Evolutionary conservation across 2,797 vertebrate species (phyloP).

Genomic region (Halcyon chelicuti): DNA sequence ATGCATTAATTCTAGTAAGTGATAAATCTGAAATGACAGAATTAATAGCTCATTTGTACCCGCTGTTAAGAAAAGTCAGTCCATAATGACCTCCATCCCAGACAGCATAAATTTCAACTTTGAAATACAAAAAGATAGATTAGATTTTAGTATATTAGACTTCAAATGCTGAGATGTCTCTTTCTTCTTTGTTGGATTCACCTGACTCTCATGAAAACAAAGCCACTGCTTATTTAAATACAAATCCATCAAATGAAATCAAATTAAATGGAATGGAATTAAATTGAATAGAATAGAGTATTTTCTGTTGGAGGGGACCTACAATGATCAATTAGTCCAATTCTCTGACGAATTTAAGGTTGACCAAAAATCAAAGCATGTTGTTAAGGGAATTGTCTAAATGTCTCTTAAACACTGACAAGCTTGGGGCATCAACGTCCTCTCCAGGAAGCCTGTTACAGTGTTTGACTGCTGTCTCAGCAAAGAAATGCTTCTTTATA

Average conservation of each 20-base stretch:
- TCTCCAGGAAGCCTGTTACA: neutral
- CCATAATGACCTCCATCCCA: neutral
- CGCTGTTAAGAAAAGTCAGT: neutral
- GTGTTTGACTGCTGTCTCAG: fast-evolving
- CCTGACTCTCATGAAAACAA: neutral
- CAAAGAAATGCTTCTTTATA: neutral
- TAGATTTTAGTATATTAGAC: neutral
- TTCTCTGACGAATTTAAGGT: neutral
- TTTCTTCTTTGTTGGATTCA: neutral
- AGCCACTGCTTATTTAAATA: neutral
- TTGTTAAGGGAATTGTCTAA: neutral
- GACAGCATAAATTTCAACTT: neutral
- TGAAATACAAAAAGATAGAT: neutral
- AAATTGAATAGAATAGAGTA: too few relatives aligned
- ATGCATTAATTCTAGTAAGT: neutral
- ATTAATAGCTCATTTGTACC: neutral
- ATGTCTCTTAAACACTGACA: neutral
- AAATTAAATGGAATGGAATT: neutral
- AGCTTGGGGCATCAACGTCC: fast-evolving
- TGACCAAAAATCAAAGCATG: neutral
- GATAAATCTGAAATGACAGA: neutral
- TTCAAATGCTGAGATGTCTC: neutral
- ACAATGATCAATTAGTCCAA: neutral
- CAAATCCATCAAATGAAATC: neutral
- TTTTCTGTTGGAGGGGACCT: neutral